Evolutionary conservation across 2,888 invertebrate species (phyloP).

Genomic region (Perithous albicinctus): DNA sequence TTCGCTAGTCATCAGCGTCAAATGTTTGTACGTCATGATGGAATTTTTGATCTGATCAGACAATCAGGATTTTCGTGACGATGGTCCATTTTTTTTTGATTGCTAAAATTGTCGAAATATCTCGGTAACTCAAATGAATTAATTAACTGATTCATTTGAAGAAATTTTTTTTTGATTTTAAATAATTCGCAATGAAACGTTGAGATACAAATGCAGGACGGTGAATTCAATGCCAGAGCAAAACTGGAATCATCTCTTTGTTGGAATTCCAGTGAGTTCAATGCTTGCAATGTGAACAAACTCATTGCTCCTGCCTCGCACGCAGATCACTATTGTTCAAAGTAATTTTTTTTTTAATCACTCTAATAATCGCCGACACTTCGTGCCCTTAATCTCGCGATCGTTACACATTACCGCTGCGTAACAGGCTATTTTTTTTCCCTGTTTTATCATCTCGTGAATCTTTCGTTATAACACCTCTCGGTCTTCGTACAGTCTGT

Average conservation of each 20-base stretch:
- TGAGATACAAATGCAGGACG: not conserved
- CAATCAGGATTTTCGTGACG: too few species aligned
- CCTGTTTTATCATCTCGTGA: conserved; percentile 37
- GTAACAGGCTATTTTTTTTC: conserved; percentile 32
- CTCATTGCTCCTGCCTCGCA: conserved; percentile 15
- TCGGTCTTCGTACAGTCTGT: not conserved
- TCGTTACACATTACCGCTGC: conserved; percentile 54
- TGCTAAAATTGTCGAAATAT: too few species aligned
- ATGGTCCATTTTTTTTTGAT: not conserved
- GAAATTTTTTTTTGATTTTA: too few species aligned
- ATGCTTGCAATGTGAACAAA: not conserved
- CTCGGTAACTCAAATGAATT: too few species aligned
- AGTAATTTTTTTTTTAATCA: conserved; percentile 57
- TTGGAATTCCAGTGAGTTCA: conserved; percentile 33
- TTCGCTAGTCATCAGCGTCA: not conserved
- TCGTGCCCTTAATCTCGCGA: conserved; percentile 47
- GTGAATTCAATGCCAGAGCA: conserved; percentile 59
- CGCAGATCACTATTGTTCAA: conserved; percentile 29
- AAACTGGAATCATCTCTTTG: not conserved
- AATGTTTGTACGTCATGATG: not conserved
- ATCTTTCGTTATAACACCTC: conserved; percentile 47
- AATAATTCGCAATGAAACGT: not conserved
- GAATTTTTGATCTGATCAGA: too few species aligned
- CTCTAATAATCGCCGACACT: conserved; percentile 58
- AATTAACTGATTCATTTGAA: too few species aligned